These are phyloP conservation scores for Drosophila leonis DNA, from an alignment of 2,888 invertebrate species.

Conservation along the genomic window DNA sequence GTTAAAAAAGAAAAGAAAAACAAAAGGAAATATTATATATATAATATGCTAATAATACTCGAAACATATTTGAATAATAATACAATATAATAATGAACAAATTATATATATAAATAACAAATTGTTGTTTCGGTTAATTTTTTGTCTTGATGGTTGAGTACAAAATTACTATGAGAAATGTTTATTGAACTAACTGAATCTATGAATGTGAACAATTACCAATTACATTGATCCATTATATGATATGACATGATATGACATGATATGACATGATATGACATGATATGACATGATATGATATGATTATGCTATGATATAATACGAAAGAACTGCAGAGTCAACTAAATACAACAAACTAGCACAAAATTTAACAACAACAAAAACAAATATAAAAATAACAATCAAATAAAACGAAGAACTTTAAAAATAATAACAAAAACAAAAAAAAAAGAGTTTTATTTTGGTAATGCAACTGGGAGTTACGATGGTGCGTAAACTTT, in stretches of 20 bases:
- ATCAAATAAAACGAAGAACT: constrained; percentile 39
- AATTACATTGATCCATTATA: constrained; percentile 34
- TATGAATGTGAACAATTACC: constrained; percentile 44
- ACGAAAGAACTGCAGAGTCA: not conserved
- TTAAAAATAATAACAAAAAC: constrained; percentile 14
- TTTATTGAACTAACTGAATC: constrained; percentile 42
- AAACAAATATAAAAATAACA: constrained; percentile 22
- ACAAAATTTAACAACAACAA: constrained; percentile 53
- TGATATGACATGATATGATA: not conserved
- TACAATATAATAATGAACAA: not conserved
- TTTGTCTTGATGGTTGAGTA: constrained; percentile 51
- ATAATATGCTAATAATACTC: constrained; percentile 2
- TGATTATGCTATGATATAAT: not conserved
- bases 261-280: constrained; percentile 3
- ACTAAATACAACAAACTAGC: constrained; percentile 37
- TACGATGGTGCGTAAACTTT: not conserved
- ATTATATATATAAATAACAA: constrained; percentile 16
- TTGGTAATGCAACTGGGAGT: not conserved
- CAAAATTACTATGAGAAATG: constrained; percentile 43
- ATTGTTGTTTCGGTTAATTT: constrained; percentile 54
- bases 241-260: constrained; percentile 14
- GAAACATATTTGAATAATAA: constrained; percentile 5
- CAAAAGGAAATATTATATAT: not conserved
- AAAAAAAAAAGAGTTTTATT: constrained; percentile 18
- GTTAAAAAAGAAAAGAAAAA: not conserved